A percentile compares a stretch with the other conserved stretches of the same genome.
These are phyloP conservation scores for Antrozous pallidus DNA, from an alignment of 2,797 vertebrate species.

Conservation along the genomic window DNA sequence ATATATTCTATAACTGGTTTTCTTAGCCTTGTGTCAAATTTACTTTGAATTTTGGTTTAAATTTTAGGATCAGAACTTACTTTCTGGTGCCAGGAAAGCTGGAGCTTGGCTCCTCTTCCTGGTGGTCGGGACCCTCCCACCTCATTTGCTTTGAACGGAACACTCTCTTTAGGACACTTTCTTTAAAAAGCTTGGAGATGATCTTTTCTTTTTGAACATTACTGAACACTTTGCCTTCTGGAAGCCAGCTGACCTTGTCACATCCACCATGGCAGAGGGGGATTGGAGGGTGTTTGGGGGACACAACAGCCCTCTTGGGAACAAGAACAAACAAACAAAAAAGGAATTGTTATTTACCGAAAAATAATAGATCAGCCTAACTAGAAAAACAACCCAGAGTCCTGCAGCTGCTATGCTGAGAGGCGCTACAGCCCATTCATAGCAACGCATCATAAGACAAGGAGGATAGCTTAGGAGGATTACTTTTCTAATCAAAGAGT, in stretches of 20 bases:
- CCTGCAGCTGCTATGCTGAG: neutral
- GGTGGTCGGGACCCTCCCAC: neutral
- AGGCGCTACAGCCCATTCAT: neutral
- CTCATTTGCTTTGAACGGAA: slow-evolving; percentile 39
- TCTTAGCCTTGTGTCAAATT: neutral
- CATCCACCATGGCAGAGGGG: neutral
- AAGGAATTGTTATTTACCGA: neutral
- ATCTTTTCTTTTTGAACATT: slow-evolving; percentile 49
- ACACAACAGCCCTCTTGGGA: slow-evolving; percentile 38
- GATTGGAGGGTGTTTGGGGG: neutral
- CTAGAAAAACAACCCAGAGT: neutral
- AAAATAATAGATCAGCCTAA: neutral
- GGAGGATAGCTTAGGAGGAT: neutral
- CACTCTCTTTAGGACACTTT: slow-evolving; percentile 27
- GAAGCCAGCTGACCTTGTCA: slow-evolving; percentile 42
- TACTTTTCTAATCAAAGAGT: neutral
- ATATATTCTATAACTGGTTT: neutral
- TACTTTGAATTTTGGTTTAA: neutral
- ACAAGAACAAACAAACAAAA: neutral
- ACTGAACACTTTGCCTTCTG: slow-evolving; percentile 47
- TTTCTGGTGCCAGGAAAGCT: slow-evolving; percentile 21
- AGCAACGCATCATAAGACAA: neutral
- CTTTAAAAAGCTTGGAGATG: slow-evolving; percentile 43
- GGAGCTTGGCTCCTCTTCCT: neutral
- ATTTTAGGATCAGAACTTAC: slow-evolving; percentile 54